These are phyloP conservation scores for Himalopsyche tibetana DNA, from an alignment of 2,888 invertebrate genomes.

Conservation along the genomic window DNA sequence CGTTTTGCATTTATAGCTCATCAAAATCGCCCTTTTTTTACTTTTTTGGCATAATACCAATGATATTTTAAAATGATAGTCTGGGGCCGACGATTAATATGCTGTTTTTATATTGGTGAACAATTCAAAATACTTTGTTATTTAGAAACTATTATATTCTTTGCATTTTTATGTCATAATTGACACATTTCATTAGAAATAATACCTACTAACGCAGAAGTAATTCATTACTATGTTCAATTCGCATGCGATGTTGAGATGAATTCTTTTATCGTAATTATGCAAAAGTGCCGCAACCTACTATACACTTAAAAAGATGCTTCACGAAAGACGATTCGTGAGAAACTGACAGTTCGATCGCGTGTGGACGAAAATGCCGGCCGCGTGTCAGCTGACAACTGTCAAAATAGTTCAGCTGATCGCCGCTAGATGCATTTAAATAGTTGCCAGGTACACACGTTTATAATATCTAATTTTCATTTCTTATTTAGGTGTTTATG, in stretches of 20 bases:
- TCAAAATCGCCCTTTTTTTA: too few species aligned
- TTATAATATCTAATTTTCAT: too few species aligned
- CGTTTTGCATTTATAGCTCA: too few species aligned
- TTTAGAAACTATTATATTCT: background rate
- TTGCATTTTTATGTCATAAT: background rate
- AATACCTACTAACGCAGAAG: too few species aligned
- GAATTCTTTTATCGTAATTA: too few species aligned
- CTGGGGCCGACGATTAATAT: slow-evolving; percentile 3
- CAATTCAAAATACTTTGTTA: background rate
- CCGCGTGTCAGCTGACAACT: slow-evolving; percentile 60
- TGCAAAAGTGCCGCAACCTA: too few species aligned
- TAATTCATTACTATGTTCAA: too few species aligned
- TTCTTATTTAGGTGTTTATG: too few species aligned
- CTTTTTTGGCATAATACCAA: too few species aligned
- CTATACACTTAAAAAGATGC: background rate
- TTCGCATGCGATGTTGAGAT: too few species aligned
- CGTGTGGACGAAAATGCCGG: background rate
- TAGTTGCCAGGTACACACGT: background rate
- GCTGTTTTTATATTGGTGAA: slow-evolving; percentile 3
- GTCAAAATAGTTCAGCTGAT: slow-evolving; percentile 55
- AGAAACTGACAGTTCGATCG: slow-evolving; percentile 46
- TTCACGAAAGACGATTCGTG: slow-evolving; percentile 51
- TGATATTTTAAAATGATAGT: background rate
- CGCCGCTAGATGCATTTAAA: slow-evolving; percentile 52
- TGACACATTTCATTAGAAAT: background rate